phyloP scores from a whole-genome alignment of 2,888 invertebrate species.

The Erpobdella octoculata region DNA sequence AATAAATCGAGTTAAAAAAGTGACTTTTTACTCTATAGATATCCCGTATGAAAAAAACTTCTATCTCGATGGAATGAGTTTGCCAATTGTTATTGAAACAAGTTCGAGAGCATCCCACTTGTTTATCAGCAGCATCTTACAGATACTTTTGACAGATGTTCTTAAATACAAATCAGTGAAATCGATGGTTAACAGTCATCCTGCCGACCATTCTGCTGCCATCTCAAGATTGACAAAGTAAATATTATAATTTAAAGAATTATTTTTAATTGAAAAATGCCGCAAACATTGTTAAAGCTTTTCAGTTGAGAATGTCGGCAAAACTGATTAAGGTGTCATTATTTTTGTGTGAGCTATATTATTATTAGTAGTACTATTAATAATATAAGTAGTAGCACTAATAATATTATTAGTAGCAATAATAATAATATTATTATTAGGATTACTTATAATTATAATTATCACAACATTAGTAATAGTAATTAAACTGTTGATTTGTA shows the following conservation, averaged over 20 bases:
- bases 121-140: constrained; percentile 50
- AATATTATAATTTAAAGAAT: not conserved
- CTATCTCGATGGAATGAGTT: constrained; percentile 42
- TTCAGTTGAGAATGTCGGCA: too few species aligned
- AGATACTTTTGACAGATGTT: constrained; percentile 50
- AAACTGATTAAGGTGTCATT: too few species aligned
- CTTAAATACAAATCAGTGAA: constrained; percentile 50
- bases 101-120: constrained; percentile 50
- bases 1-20: too few species aligned
- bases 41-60: constrained; percentile 40
- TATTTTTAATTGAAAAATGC: not conserved
- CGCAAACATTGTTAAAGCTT: too few species aligned
- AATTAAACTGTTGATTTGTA: too few species aligned
- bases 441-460: too few species aligned
- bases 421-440: too few species aligned
- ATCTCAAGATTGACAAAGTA: constrained; percentile 49
- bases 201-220: constrained; percentile 45
- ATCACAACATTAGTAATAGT: too few species aligned
- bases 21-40: not conserved
- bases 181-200: constrained; percentile 40
- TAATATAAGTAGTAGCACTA: too few species aligned
- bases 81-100: constrained; percentile 45
- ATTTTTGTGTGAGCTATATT: too few species aligned
- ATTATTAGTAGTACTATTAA: too few species aligned
- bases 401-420: too few species aligned